These are phyloP conservation scores for Ailurus styani DNA, from an alignment of 2,113 vertebrate genomes.

Conservation along the genomic window DNA sequence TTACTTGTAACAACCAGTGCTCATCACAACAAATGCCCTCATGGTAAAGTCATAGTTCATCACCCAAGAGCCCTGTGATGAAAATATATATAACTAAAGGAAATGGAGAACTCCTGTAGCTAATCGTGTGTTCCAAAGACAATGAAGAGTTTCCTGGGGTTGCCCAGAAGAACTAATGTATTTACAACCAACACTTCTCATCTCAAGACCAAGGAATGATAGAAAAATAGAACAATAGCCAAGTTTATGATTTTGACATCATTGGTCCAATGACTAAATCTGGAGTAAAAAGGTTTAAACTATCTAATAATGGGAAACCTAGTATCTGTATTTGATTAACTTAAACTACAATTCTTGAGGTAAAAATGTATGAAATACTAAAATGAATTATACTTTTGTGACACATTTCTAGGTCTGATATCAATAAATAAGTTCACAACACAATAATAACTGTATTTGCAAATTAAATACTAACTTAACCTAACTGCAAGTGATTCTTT, in stretches of 20 bases:
- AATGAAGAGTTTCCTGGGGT: neutral
- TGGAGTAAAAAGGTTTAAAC: neutral
- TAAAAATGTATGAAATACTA: neutral
- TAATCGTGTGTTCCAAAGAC: neutral
- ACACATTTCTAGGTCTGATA: neutral
- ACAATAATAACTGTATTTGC: neutral
- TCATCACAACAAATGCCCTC: neutral
- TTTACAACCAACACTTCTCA: neutral
- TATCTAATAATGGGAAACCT: neutral
- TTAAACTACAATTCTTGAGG: neutral
- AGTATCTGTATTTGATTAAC: neutral
- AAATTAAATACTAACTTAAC: constrained; percentile 14
- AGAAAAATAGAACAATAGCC: neutral
- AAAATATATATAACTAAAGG: neutral
- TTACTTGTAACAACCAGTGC: neutral
- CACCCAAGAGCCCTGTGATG: neutral
- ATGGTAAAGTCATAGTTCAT: neutral
- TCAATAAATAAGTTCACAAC: neutral
- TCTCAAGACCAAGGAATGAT: neutral
- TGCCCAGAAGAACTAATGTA: neutral
- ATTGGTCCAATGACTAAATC: neutral
- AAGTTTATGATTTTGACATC: neutral
- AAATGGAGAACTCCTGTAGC: neutral
- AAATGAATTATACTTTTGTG: neutral
- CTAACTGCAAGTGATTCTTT: neutral